Evolutionary conservation across 1,140 invertebrate species (phyloP).

Genomic region (Orius insidiosus): DNA sequence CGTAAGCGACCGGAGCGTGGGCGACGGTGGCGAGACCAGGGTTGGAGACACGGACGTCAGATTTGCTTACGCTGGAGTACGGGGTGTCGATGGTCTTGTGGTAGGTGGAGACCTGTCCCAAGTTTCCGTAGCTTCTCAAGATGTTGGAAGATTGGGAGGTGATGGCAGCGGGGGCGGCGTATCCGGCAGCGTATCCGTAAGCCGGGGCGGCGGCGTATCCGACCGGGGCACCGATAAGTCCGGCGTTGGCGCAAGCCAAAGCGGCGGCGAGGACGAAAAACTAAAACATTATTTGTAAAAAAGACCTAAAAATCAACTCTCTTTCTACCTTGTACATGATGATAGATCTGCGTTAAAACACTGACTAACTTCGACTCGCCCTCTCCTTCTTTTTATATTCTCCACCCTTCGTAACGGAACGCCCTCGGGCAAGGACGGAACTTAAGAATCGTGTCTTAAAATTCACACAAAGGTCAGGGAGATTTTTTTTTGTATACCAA

Average conservation of each 20-base stretch:
- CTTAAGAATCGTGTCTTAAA: too few species aligned
- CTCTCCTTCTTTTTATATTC: too few species aligned
- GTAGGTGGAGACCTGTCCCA: constrained; percentile 25
- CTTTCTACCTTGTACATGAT: too few species aligned
- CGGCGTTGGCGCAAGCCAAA: constrained; percentile 19
- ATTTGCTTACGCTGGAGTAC: constrained; percentile 25
- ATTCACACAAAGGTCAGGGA: too few species aligned
- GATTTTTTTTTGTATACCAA: too few species aligned
- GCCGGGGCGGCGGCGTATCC: constrained; percentile 7
- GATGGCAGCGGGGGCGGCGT: constrained; percentile 22
- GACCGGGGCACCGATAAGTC: constrained; percentile 2
- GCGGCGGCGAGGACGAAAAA: constrained; percentile 19
- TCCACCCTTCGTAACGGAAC: too few species aligned
- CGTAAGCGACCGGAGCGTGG: constrained; percentile 14
- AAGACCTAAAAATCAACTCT: too few species aligned
- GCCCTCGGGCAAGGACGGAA: too few species aligned
- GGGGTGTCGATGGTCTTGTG: constrained; percentile 25
- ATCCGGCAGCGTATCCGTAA: constrained; percentile 18
- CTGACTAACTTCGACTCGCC: too few species aligned
- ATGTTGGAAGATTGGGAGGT: constrained; percentile 23
- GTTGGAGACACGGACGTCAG: constrained; percentile 26
- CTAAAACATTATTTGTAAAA: constrained; percentile 10
- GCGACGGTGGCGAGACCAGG: constrained; percentile 21
- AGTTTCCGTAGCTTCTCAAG: constrained; percentile 23
- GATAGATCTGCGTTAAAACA: too few species aligned